These are phyloP conservation scores for Proisotoma minuta DNA, from an alignment of 2,888 invertebrate genomes.

Conservation along the genomic window DNA sequence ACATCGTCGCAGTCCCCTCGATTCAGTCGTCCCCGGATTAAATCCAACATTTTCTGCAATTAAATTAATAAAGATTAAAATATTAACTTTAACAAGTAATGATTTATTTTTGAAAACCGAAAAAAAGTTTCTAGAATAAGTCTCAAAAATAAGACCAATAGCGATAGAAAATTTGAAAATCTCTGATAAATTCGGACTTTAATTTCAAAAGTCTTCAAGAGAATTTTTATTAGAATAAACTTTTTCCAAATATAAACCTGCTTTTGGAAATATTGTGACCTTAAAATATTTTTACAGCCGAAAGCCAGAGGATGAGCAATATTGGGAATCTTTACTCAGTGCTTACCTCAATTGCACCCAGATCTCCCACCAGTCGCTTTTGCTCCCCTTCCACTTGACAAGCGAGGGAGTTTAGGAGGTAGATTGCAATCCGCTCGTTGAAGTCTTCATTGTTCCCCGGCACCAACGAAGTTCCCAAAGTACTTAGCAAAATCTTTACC, in stretches of 20 bases:
- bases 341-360: slow-evolving; percentile 76
- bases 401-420: slow-evolving; percentile 88
- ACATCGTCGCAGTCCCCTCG: slow-evolving; percentile 84
- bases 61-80: slow-evolving; percentile 17
- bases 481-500: slow-evolving; percentile 74
- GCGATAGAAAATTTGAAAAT: too few relatives aligned
- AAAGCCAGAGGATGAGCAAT: too few relatives aligned
- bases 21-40: slow-evolving; percentile 76
- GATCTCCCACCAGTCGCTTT: slow-evolving; percentile 82
- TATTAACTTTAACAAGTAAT: slow-evolving; percentile 12
- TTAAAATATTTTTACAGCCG: too few relatives aligned
- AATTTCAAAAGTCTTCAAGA: too few relatives aligned
- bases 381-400: slow-evolving; percentile 93
- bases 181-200: too few relatives aligned
- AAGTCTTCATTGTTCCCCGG: slow-evolving; percentile 72
- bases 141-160: too few relatives aligned
- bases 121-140: too few relatives aligned
- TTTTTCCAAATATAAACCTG: too few relatives aligned
- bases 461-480: slow-evolving; percentile 71
- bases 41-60: slow-evolving; percentile 74
- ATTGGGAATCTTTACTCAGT: too few relatives aligned
- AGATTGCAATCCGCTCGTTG: slow-evolving; percentile 90
- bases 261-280: too few relatives aligned
- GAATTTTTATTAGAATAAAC: too few relatives aligned
- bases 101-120: too few relatives aligned